These are phyloP conservation scores for Euproctis similis DNA, from an alignment of 2,888 invertebrate genomes.

Conservation along the genomic window DNA sequence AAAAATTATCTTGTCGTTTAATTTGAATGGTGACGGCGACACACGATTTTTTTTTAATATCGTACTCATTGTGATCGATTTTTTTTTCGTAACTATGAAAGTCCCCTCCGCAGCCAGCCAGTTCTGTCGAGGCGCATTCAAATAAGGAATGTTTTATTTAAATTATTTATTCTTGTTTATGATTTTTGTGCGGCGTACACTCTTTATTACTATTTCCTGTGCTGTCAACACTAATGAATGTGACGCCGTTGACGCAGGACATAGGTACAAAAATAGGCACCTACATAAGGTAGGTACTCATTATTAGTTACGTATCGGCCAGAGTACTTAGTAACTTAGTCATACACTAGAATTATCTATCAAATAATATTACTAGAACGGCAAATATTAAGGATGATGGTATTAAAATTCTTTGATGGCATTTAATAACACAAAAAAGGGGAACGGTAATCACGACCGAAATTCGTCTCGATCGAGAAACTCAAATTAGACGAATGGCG, in stretches of 20 bases:
- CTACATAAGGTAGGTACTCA: constrained; percentile 4
- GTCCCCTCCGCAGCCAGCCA: constrained; percentile 44
- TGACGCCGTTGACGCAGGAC: constrained; percentile 50
- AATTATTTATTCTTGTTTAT: constrained; percentile 62
- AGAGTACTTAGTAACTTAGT: constrained; percentile 4
- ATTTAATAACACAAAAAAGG: constrained; percentile 57
- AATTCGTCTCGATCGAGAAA: constrained; percentile 70
- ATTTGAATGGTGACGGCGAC: constrained; percentile 62
- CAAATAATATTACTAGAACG: constrained; percentile 20
- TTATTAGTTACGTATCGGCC: too few species aligned
- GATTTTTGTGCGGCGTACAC: constrained; percentile 47
- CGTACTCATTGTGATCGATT: constrained; percentile 44
- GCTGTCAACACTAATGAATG: constrained; percentile 64
- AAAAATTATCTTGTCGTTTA: constrained; percentile 63
- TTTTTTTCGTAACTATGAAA: constrained; percentile 40
- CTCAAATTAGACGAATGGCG: constrained; percentile 71
- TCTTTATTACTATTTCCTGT: constrained; percentile 63
- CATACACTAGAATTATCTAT: constrained; percentile 12
- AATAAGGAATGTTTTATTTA: constrained; percentile 54
- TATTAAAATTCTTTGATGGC: constrained; percentile 48
- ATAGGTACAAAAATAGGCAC: constrained; percentile 36
- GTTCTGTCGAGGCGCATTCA: constrained; percentile 51
- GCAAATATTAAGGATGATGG: constrained; percentile 24
- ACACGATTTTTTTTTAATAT: constrained; percentile 47
- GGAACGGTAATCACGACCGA: constrained; percentile 56